Conservation (phyloP, 2,888 invertebrate species). For the Drosophila anceps region DNA sequence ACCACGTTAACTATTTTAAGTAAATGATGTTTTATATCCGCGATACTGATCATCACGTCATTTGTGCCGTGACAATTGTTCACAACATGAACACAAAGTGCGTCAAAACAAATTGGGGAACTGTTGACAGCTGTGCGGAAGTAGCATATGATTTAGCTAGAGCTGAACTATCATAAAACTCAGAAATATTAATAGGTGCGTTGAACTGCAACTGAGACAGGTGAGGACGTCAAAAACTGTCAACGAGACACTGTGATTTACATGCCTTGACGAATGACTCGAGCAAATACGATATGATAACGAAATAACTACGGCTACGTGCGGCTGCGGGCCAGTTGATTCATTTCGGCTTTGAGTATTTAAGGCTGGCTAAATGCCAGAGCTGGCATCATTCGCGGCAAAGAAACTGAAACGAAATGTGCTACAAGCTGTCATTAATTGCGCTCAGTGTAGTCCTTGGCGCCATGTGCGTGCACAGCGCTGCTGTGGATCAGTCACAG, state of each 20-base stretch:
- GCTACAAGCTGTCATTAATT: constrained; percentile 41
- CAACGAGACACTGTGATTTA: constrained; percentile 55
- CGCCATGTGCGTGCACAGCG: constrained; percentile 29
- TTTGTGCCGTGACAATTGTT: constrained; percentile 16
- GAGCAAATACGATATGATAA: constrained; percentile 53
- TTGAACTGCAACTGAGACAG: constrained; percentile 66
- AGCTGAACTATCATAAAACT: constrained; percentile 20
- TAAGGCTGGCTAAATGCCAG: constrained; percentile 49
- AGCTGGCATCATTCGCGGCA: constrained; percentile 52
- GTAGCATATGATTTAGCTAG: constrained; percentile 36
- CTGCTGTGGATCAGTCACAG: constrained; percentile 34
- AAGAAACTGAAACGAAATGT: constrained; percentile 56
- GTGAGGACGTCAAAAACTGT: constrained; percentile 30
- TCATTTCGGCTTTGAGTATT: constrained; percentile 51
- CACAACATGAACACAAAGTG: background rate
- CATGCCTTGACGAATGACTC: constrained; percentile 68
- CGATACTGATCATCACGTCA: constrained; percentile 17
- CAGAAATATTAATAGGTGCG: constrained; percentile 37
- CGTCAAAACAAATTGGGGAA: constrained; percentile 8
- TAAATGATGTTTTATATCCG: background rate
- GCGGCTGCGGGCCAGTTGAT: constrained; percentile 30
- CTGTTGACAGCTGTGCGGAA: constrained; percentile 50
- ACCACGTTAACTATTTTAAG: background rate
- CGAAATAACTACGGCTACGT: constrained; percentile 47
- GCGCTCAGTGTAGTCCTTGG: constrained; percentile 35